These are phyloP conservation scores for Polydrusus tereticollis DNA, from an alignment of 2,888 invertebrate species.

Conservation along the genomic window DNA sequence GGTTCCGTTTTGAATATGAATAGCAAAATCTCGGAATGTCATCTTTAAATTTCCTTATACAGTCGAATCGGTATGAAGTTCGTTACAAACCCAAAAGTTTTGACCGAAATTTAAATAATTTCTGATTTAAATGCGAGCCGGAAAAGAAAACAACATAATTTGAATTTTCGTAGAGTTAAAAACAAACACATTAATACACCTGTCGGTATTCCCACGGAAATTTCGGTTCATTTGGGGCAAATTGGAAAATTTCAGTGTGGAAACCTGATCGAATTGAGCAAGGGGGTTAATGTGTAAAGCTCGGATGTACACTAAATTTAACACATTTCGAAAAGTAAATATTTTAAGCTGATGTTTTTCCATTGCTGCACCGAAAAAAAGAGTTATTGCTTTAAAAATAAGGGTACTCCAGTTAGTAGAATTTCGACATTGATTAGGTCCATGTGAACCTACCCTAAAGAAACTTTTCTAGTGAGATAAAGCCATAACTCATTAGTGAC, in stretches of 20 bases:
- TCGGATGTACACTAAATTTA: no score
- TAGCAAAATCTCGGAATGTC: neutral
- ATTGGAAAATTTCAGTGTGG: neutral
- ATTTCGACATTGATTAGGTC: no score
- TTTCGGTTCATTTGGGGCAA: neutral
- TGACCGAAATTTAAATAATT: slow-evolving; percentile 9
- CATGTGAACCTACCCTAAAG: no score
- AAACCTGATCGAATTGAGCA: slow-evolving; percentile 1
- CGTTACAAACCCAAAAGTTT: slow-evolving; percentile 1
- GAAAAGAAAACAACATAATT: slow-evolving; percentile 17
- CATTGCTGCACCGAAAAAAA: no score
- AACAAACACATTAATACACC: slow-evolving; percentile 7
- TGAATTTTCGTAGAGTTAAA: slow-evolving; percentile 10
- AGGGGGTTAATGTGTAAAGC: no score
- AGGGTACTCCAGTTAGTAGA: no score
- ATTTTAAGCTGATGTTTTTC: no score
- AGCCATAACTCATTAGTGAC: no score
- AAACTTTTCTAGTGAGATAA: no score
- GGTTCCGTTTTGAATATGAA: neutral
- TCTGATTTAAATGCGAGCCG: neutral
- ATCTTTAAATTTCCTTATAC: slow-evolving; percentile 12
- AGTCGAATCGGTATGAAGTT: slow-evolving; percentile 6
- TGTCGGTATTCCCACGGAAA: slow-evolving; percentile 7
- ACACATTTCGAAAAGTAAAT: no score
- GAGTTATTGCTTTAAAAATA: no score